These are phyloP conservation scores for Carcina quercana DNA, from an alignment of 2,888 invertebrate genomes.

Conservation along the genomic window DNA sequence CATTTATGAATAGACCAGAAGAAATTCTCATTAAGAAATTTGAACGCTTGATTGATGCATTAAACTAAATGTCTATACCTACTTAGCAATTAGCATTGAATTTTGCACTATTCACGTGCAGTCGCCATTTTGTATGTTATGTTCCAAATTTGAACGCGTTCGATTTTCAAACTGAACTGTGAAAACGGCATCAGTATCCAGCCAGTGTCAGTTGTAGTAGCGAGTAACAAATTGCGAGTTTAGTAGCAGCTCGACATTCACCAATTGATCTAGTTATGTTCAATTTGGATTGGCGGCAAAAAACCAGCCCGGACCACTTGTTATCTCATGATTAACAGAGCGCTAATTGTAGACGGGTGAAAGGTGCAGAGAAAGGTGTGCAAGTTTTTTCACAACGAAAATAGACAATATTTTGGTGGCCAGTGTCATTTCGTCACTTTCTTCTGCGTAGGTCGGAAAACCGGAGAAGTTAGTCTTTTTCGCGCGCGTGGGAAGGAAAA, in stretches of 20 bases:
- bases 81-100: slow-evolving; percentile 1
- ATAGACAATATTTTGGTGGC: slow-evolving; percentile 26
- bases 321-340: slow-evolving; percentile 61
- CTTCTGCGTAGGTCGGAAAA: not conserved
- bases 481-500: not conserved
- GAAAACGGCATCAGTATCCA: not conserved
- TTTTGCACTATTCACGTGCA: slow-evolving; percentile 1
- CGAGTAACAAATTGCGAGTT: not conserved
- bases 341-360: slow-evolving; percentile 60
- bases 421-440: slow-evolving; percentile 3
- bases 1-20: too few relatives aligned
- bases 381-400: slow-evolving; percentile 29
- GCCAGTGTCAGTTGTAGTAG: not conserved
- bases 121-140: too few relatives aligned
- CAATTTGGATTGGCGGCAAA: slow-evolving; percentile 36
- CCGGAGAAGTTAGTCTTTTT: not conserved
- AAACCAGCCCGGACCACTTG: slow-evolving; percentile 37
- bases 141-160: too few relatives aligned
- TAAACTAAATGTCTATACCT: too few relatives aligned
- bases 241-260: not conserved
- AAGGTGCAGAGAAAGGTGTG: slow-evolving; percentile 63
- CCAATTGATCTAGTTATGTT: slow-evolving; percentile 34
- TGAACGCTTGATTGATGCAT: too few relatives aligned
- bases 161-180: slow-evolving; percentile 2
- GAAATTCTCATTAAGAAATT: too few relatives aligned